Evolutionary conservation across 2,888 invertebrate species (phyloP).

Genomic region (Tenodera sinensis): DNA sequence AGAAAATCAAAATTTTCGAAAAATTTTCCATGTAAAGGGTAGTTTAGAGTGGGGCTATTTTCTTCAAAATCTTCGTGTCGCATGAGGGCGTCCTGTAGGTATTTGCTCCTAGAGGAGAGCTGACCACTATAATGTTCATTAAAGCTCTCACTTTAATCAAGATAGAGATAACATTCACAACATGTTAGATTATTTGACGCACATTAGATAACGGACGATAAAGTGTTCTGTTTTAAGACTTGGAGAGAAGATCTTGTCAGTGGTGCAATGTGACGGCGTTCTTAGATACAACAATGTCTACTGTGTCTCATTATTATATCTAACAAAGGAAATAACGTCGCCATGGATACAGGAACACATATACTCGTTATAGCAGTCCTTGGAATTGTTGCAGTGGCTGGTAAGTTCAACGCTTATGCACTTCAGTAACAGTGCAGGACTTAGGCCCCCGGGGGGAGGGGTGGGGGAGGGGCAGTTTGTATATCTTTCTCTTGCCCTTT

Average conservation of each 20-base stretch:
- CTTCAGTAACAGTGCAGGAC: too few species aligned
- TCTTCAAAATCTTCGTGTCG: too few species aligned
- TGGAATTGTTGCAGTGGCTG: background rate
- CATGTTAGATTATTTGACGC: background rate
- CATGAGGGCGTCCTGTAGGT: too few species aligned
- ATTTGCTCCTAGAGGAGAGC: too few species aligned
- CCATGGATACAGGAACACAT: background rate
- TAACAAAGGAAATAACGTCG: background rate
- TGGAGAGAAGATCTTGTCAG: background rate
- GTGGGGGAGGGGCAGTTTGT: too few species aligned
- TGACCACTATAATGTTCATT: too few species aligned
- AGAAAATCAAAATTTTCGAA: too few species aligned
- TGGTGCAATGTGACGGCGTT: background rate
- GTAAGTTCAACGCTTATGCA: background rate
- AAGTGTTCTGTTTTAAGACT: background rate
- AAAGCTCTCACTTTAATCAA: background rate
- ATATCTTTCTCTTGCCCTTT: too few species aligned
- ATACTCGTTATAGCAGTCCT: background rate
- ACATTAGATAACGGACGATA: background rate
- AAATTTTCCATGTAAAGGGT: too few species aligned
- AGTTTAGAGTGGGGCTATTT: too few species aligned
- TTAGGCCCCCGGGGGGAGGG: too few species aligned
- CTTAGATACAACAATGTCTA: background rate
- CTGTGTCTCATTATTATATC: background rate
- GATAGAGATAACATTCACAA: background rate